A percentile compares a stretch with the other conserved stretches of the same genome.
These are phyloP conservation scores for Hylaeus anthracinus DNA, from an alignment of 1,140 invertebrate species.

Conservation along the genomic window DNA sequence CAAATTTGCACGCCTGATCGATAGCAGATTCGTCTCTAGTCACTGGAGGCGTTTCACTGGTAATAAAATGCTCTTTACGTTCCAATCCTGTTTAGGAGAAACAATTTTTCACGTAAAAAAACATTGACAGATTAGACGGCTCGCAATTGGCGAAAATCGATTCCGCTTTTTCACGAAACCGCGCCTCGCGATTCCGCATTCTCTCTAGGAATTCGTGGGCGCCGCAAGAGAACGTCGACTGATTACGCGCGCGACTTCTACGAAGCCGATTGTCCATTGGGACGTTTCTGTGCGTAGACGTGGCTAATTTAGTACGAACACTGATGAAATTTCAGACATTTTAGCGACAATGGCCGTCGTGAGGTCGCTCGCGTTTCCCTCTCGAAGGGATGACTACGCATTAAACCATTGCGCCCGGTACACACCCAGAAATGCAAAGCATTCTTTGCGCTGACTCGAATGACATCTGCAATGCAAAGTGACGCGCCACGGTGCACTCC, in stretches of 20 bases:
- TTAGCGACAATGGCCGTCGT: too few species aligned
- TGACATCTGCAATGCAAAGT: constrained; percentile 40
- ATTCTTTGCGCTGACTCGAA: constrained; percentile 21
- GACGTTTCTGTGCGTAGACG: constrained; percentile 24
- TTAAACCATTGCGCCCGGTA: constrained; percentile 21
- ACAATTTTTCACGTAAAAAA: too few species aligned
- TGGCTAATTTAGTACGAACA: too few species aligned
- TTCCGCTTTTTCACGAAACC: neutral
- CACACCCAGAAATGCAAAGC: constrained; percentile 20
- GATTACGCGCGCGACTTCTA: neutral
- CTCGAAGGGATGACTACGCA: neutral
- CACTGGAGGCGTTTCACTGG: too few species aligned
- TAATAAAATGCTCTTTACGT: too few species aligned
- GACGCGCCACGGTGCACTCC: neutral
- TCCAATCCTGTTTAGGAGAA: too few species aligned
- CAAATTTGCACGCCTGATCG: too few species aligned
- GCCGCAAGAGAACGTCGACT: neutral
- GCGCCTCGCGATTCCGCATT: constrained; percentile 12
- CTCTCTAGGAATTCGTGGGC: neutral
- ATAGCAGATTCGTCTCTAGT: neutral
- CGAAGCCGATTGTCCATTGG: constrained; percentile 29
- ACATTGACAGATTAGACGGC: neutral
- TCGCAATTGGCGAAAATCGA: neutral
- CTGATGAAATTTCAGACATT: too few species aligned
- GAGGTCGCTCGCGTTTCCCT: constrained; percentile 18